A percentile compares a stretch with the other conserved stretches of the same genome.
Evolutionary conservation across 2,113 vertebrate species (phyloP).

Genomic region (Onychostoma macrolepis): DNA sequence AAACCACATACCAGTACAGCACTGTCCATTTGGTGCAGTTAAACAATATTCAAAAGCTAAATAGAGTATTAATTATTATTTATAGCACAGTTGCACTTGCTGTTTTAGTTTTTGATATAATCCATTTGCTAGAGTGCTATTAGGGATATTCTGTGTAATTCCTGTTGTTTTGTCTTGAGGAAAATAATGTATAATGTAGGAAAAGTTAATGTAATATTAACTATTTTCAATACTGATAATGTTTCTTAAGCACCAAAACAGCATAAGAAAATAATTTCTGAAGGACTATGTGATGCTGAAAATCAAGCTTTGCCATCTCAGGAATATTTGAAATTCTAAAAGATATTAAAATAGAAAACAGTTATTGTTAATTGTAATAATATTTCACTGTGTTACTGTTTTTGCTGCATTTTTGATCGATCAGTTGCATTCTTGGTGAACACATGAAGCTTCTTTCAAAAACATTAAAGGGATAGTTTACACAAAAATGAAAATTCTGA

Average conservation of each 20-base stretch:
- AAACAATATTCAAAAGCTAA: not conserved
- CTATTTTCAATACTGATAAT: not conserved
- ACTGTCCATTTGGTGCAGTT: not conserved
- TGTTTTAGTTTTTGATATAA: not conserved
- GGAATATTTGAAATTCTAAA: not conserved
- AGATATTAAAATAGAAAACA: no score
- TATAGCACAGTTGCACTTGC: not conserved
- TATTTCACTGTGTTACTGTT: not conserved
- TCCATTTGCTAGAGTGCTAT: not conserved
- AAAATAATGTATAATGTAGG: slow-evolving; percentile 5
- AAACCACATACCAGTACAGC: not conserved
- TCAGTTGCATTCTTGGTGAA: no score
- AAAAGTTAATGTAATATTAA: no score
- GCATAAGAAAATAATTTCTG: not conserved
- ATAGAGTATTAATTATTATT: not conserved
- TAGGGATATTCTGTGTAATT: slow-evolving; percentile 13
- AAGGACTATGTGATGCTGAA: not conserved
- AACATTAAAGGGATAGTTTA: not conserved
- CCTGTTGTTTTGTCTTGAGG: not conserved
- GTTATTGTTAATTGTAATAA: not conserved
- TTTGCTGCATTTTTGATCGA: no score
- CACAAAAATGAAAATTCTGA: no score
- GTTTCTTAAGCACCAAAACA: not conserved
- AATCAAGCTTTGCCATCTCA: not conserved
- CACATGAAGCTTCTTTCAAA: not conserved